Percentiles rank a stretch among this genome's conserved stretches.
Conservation (phyloP, 2,797 vertebrate species). For the Petrocephalus schoutedeni region DNA sequence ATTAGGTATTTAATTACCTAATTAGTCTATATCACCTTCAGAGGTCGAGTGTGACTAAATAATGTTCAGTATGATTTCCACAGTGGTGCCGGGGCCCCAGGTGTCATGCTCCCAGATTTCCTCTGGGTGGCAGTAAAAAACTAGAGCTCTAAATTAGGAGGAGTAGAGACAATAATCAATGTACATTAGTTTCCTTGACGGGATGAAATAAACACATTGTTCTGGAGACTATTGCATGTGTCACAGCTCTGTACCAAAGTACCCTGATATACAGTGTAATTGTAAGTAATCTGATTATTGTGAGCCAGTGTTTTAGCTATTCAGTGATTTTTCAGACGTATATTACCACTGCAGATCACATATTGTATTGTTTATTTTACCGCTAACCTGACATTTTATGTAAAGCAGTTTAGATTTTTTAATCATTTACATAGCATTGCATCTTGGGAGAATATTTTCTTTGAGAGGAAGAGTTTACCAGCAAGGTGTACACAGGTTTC, state of each 20-base stretch:
- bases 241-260: background rate
- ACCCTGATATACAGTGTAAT: background rate
- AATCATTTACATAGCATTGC: background rate
- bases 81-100: background rate
- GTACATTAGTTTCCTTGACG: background rate
- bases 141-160: background rate
- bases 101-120: background rate
- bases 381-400: background rate
- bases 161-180: background rate
- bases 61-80: background rate
- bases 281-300: background rate
- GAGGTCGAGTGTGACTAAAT: background rate
- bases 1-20: conserved; percentile 4
- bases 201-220: background rate
- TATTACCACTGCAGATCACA: background rate
- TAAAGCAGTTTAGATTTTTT: background rate
- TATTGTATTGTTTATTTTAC: background rate
- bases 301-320: background rate
- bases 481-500: background rate
- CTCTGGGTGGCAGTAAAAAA: background rate
- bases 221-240: background rate
- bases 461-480: background rate
- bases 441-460: background rate
- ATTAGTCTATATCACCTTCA: background rate
- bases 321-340: background rate